These are phyloP conservation scores for Pterocles orientalis DNA, from an alignment of 2,113 vertebrate species.

Conservation along the genomic window DNA sequence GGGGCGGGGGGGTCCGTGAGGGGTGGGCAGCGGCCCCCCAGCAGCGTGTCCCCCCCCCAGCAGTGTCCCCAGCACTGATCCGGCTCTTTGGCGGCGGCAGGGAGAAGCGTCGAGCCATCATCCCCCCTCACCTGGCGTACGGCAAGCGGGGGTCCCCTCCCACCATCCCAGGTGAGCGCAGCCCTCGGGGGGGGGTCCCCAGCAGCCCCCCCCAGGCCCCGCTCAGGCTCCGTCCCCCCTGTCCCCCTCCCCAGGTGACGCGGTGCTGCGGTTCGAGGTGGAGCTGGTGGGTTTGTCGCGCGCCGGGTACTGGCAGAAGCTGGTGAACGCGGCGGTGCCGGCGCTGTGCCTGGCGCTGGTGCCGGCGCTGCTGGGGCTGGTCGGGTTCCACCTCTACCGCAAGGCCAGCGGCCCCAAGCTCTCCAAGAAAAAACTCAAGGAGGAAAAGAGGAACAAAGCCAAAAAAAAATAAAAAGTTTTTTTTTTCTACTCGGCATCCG, in stretches of 20 bases:
- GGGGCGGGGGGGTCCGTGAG: accelerated
- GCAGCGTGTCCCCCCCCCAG: too few species aligned
- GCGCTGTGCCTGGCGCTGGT: conserved; percentile 87
- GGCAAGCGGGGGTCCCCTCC: conserved; percentile 94
- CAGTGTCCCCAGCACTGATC: too few species aligned
- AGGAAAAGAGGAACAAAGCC: conserved; percentile 94
- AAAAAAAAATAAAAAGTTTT: conserved; percentile 76
- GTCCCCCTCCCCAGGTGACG: conserved; percentile 79
- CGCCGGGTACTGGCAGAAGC: conserved; percentile 88
- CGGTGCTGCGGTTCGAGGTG: conserved; percentile 90
- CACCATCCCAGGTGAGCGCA: conserved; percentile 87
- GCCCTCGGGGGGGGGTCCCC: background rate
- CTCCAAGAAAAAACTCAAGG: conserved; percentile 92
- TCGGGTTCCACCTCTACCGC: conserved; percentile 91
- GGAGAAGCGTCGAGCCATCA: conserved; percentile 93
- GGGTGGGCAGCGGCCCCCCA: background rate
- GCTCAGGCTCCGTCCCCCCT: background rate
- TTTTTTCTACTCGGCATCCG: background rate
- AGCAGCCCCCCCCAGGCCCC: background rate
- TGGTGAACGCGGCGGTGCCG: conserved; percentile 86
- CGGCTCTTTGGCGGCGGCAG: conserved; percentile 60
- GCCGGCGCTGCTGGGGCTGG: conserved; percentile 88
- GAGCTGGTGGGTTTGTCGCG: conserved; percentile 86
- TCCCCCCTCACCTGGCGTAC: conserved; percentile 93
- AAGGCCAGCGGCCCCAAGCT: conserved; percentile 83